Conservation (phyloP, 2,113 vertebrate genomes). For the Psammodynastes pulverulentus region DNA sequence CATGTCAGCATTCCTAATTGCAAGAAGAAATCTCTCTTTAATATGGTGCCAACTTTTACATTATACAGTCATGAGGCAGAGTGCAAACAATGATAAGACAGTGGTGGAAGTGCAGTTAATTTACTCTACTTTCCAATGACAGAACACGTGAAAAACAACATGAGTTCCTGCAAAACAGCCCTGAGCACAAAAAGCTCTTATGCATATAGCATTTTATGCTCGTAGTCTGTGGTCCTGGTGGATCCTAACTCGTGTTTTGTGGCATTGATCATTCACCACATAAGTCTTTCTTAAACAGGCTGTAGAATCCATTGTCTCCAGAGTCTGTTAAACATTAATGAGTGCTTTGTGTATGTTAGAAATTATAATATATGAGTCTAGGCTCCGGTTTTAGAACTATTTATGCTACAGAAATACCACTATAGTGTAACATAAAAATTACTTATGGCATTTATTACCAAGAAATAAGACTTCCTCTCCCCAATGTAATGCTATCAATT, state of each 20-base stretch:
- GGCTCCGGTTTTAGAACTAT: constrained; percentile 43
- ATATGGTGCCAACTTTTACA: background rate
- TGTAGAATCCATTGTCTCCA: constrained; percentile 35
- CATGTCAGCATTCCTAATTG: background rate
- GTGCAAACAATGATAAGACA: background rate
- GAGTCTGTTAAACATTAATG: constrained; percentile 43
- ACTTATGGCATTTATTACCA: constrained; percentile 49
- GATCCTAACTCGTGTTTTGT: background rate
- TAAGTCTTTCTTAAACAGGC: constrained; percentile 21
- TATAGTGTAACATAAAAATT: constrained; percentile 54
- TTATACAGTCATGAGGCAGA: background rate
- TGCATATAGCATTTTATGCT: background rate
- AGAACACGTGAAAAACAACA: background rate
- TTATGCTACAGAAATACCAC: constrained; percentile 44
- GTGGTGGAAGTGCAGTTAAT: background rate
- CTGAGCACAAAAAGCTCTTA: background rate
- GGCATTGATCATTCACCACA: background rate
- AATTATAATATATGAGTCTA: constrained; percentile 49
- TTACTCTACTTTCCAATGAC: background rate
- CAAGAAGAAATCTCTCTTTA: background rate
- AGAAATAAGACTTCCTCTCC: constrained; percentile 22
- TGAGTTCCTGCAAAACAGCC: too few relatives aligned
- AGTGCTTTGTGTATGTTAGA: background rate
- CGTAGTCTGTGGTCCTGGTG: background rate
- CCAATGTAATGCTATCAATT: constrained; percentile 54